phyloP scores from a whole-genome alignment of 2,888 invertebrate genomes.

The Griposia aprilina region DNA sequence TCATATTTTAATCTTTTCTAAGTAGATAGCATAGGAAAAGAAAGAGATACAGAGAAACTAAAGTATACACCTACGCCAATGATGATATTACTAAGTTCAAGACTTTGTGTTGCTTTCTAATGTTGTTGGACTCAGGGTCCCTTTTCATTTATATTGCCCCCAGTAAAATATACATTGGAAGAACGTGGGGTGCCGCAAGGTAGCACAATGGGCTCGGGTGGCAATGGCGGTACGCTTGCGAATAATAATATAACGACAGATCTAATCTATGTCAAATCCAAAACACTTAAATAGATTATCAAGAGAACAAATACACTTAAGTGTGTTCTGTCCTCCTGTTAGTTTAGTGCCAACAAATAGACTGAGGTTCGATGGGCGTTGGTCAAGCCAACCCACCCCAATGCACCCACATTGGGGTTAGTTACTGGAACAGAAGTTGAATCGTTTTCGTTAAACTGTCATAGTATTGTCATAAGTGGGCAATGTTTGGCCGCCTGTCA shows the following conservation, averaged over 20 bases:
- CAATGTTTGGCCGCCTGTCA: slow-evolving; percentile 20
- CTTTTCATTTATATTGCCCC: neutral
- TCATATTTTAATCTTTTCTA: neutral
- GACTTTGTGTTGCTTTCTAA: slow-evolving; percentile 7
- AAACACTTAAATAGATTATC: neutral
- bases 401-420: neutral
- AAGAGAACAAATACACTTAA: neutral
- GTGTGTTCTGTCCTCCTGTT: neutral
- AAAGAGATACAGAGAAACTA: neutral
- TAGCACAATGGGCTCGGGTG: too few relatives aligned
- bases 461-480: neutral
- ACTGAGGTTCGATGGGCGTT: neutral
- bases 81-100: slow-evolving; percentile 3
- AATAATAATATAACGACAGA: neutral
- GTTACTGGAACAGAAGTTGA: neutral
- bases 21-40: neutral
- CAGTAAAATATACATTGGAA: neutral
- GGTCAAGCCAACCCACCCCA: neutral
- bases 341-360: neutral
- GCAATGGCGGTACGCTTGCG: neutral
- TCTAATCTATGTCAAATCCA: too few relatives aligned
- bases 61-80: neutral
- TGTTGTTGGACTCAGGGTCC: neutral
- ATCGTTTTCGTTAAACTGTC: neutral
- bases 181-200: neutral